Base-by-base conservation (phyloP, 2,797 vertebrate species). In the Argya squamiceps region DNA sequence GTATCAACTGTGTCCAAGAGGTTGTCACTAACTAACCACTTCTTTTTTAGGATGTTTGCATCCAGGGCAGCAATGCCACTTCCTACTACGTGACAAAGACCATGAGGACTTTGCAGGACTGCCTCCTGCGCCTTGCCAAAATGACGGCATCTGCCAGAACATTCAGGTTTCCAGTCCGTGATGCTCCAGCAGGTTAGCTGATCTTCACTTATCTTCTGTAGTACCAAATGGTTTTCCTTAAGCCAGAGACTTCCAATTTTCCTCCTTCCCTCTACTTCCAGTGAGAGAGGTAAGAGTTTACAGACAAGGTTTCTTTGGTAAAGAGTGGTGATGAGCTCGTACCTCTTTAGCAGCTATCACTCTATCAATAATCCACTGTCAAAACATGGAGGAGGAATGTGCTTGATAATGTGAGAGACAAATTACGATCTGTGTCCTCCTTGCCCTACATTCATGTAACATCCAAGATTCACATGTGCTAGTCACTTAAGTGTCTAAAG, bases 141-240 rank as follows among this genome's bases (percentile, higher is more conserved):
- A 97, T 92, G 93, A 91, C 0, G 0, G 58, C 39, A 50, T 81
- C 87, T 92, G 87, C 62, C 82, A 94, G 87, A 78, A 94, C 49
- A 27, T 34, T 77, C 91, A 84, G 46, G 68, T 91, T 83, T 88
- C 58, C 76, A 50, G 65, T 63, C 79, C 41, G 69, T 80, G 89
- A 96, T 84, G 76, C 82, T 93, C 79, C 87, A 89, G 65, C 79
- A 96, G 93, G 96, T 96, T 59, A 93, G 96, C 41, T 69, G 24
- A 88, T 68, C 43, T 91, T 91, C 36, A 74, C 6, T 84, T 83
- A 64, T 75, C 15, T 89, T 85, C 49, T 83, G 3, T 26, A 68
- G 26, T 39, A 68, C 14, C 18, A 80, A 70, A 77, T 56, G 12
- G 21, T 65, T 86, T 79, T 79, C 19, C n/a, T 52, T 75, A 58